Percentiles rank a stretch among this genome's conserved stretches.
Conservation (phyloP, 2,797 vertebrate genomes). For the Rhincodon typus region DNA sequence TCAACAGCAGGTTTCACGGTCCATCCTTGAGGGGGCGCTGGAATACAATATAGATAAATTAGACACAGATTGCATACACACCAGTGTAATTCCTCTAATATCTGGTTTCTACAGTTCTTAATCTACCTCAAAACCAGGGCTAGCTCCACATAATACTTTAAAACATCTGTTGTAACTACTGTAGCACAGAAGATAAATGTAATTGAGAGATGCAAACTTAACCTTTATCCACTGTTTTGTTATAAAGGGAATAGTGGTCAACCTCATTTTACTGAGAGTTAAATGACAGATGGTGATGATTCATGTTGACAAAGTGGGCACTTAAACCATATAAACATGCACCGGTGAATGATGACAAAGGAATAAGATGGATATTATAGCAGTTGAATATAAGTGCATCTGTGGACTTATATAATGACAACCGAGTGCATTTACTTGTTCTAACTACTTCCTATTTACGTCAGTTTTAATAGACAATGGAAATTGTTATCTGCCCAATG, state of each 20-base stretch:
- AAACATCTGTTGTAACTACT: neutral
- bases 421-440: neutral
- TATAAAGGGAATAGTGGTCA: neutral
- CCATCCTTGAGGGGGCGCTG: neutral
- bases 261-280: neutral
- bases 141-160: neutral
- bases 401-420: neutral
- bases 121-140: neutral
- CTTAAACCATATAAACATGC: neutral
- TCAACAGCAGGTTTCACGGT: neutral
- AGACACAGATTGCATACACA: neutral
- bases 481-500: neutral
- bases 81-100: neutral
- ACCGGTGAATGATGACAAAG: neutral
- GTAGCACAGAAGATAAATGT: neutral
- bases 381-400: neutral
- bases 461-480: neutral
- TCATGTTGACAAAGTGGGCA: constrained; percentile 1
- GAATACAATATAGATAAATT: neutral
- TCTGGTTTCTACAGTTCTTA: neutral
- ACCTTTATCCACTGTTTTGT: neutral
- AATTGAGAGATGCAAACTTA: neutral
- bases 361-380: neutral
- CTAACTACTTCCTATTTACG: neutral
- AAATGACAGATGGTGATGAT: neutral